Evolutionary conservation across 2,113 vertebrate genomes (phyloP).

Genomic region (Onychorhynchus coronatus): DNA sequence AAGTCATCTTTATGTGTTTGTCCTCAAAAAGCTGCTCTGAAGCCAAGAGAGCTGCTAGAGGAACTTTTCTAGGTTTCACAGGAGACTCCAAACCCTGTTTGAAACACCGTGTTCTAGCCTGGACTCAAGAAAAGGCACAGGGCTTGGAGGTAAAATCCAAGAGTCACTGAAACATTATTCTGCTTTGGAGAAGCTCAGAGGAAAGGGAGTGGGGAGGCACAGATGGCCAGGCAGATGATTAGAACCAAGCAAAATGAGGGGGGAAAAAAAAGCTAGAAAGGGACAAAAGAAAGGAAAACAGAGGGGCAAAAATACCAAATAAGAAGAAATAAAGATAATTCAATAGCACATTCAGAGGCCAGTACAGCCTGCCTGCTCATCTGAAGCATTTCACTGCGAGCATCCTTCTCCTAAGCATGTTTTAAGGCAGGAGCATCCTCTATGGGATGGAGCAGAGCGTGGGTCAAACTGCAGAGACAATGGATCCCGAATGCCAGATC

Average conservation of each 20-base stretch:
- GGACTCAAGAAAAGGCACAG: not conserved
- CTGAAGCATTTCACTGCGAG: not conserved
- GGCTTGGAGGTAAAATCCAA: not conserved
- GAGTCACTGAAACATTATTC: not conserved
- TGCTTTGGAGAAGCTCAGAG: not conserved
- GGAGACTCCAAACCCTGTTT: not conserved
- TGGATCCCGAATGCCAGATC: not conserved
- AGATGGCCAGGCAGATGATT: slow-evolving; percentile 27
- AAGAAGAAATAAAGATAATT: not conserved
- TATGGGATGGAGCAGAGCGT: not conserved
- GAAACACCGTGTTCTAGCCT: not conserved
- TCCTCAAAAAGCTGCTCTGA: not conserved
- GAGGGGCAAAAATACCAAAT: accelerated
- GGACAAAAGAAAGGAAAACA: not conserved
- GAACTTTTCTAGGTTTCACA: not conserved
- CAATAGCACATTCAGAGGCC: not conserved
- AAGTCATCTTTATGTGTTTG: not conserved
- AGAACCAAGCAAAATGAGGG: not conserved
- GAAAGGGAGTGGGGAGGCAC: not conserved
- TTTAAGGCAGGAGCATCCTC: not conserved
- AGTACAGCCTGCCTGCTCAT: not conserved
- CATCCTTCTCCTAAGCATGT: accelerated
- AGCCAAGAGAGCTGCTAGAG: not conserved
- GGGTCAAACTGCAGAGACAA: not conserved
- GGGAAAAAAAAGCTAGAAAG: not conserved